phyloP scores from a whole-genome alignment of 2,113 vertebrate species.

The Bambusicola thoracicus region DNA sequence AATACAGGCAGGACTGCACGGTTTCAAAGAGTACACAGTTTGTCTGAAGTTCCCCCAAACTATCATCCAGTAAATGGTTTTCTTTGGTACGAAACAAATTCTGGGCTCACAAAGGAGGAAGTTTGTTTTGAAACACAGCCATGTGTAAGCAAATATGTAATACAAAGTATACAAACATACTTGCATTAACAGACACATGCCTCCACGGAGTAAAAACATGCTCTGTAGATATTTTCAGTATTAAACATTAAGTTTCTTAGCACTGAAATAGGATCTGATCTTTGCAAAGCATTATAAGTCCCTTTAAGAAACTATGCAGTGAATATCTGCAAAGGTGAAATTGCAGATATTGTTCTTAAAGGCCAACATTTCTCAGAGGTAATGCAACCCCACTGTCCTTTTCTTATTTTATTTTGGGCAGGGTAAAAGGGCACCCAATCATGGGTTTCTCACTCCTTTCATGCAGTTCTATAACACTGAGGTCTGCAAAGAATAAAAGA shows the following conservation, averaged over 20 bases:
- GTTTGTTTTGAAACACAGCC: background rate
- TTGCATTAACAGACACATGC: background rate
- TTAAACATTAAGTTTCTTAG: background rate
- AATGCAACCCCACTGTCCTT: background rate
- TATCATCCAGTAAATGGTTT: background rate
- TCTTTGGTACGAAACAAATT: background rate
- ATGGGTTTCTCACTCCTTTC: background rate
- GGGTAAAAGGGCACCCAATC: background rate
- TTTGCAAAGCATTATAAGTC: background rate
- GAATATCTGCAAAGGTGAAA: background rate
- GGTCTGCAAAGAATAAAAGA: background rate
- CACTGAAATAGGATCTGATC: background rate
- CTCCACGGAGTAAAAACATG: background rate
- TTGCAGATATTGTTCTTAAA: background rate
- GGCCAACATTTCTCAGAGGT: background rate
- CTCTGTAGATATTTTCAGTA: background rate
- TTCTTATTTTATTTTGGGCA: background rate
- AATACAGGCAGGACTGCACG: background rate
- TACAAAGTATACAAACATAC: background rate
- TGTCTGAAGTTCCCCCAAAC: background rate
- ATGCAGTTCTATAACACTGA: background rate
- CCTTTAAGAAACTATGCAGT: background rate
- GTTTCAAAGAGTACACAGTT: background rate
- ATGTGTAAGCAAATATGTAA: background rate
- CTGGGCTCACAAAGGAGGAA: background rate